These are phyloP conservation scores for Uropsilus gracilis DNA, from an alignment of 2,113 vertebrate species.

Conservation along the genomic window DNA sequence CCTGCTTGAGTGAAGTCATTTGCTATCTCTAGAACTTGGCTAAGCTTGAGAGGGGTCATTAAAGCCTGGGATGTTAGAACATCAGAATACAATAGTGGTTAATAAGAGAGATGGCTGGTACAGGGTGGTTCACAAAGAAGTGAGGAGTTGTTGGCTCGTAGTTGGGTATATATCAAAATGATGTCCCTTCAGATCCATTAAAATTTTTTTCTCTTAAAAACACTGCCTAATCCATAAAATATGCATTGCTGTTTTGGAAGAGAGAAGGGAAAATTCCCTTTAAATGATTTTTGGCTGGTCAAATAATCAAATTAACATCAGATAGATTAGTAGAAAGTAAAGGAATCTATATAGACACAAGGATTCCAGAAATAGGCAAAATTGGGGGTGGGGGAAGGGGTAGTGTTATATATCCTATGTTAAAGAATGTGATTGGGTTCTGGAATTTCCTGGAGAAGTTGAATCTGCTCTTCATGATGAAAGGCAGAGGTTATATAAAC, in stretches of 20 bases:
- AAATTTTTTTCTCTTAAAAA: neutral
- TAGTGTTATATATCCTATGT: neutral
- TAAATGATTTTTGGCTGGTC: neutral
- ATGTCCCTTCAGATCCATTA: neutral
- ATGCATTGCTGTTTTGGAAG: neutral
- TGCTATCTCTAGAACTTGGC: neutral
- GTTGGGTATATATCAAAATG: neutral
- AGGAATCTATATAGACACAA: neutral
- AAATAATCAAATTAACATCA: neutral
- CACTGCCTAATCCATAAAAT: neutral
- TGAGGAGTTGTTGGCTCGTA: neutral
- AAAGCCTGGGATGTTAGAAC: neutral
- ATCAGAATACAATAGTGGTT: neutral
- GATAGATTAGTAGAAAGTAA: neutral
- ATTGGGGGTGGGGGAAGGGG: too few species aligned
- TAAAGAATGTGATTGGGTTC: neutral
- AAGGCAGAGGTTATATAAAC: too few species aligned
- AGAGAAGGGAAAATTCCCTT: neutral
- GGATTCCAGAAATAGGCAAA: neutral
- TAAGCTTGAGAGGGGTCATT: neutral
- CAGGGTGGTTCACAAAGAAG: neutral
- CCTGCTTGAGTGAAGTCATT: fast-evolving
- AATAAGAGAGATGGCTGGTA: neutral
- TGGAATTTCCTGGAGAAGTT: neutral
- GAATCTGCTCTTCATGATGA: too few species aligned